A percentile compares a stretch with the other conserved stretches of the same genome.
Evolutionary conservation across 2,113 vertebrate species (phyloP).

Genomic region (Neogale vison): DNA sequence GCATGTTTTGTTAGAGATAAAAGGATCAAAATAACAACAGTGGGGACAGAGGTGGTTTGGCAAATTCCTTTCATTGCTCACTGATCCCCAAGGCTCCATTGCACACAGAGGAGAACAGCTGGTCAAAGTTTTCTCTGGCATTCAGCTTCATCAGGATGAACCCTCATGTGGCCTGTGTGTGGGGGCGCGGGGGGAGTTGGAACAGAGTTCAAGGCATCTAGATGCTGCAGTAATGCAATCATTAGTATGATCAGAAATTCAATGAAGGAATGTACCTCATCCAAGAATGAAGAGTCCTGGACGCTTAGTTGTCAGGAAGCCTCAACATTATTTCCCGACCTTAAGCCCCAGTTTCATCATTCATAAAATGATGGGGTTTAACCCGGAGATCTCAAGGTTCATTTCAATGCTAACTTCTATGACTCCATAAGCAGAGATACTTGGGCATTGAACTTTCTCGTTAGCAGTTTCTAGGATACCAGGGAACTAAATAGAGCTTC

Average conservation of each 20-base stretch:
- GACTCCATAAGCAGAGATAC: not conserved
- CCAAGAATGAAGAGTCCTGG: not conserved
- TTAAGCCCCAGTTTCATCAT: not conserved
- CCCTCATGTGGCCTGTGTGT: not conserved
- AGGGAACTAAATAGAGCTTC: not conserved
- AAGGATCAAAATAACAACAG: not conserved
- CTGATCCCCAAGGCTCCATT: not conserved
- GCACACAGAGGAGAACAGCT: not conserved
- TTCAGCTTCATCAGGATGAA: not conserved
- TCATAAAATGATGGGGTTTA: not conserved
- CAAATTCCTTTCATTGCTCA: not conserved
- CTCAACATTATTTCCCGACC: not conserved
- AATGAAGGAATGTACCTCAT: not conserved
- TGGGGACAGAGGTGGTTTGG: not conserved
- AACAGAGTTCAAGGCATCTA: not conserved
- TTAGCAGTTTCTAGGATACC: not conserved
- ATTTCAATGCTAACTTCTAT: not conserved
- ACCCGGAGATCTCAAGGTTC: not conserved
- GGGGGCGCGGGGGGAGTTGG: too few species aligned
- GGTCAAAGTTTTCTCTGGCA: not conserved
- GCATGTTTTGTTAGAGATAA: not conserved
- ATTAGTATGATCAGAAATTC: not conserved
- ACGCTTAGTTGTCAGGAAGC: too few species aligned
- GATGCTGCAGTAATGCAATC: not conserved
- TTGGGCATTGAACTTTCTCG: not conserved